Percentiles rank a stretch among this genome's conserved stretches.
These are phyloP conservation scores for Rattus norvegicus DNA, from an alignment of 2,113 vertebrate genomes.

Conservation along the genomic window DNA sequence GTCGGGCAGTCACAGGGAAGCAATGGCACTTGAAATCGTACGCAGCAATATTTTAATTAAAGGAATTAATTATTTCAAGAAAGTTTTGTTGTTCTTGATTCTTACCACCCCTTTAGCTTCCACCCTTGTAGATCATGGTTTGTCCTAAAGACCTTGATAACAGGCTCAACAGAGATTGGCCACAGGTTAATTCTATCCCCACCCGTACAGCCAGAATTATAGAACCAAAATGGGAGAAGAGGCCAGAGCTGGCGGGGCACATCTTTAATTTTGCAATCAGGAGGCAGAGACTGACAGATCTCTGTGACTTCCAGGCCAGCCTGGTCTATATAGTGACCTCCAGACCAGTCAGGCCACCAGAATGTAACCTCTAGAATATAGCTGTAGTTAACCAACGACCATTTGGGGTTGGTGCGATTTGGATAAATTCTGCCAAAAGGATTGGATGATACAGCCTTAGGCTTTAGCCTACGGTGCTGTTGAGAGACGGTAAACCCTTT, in stretches of 20 bases:
- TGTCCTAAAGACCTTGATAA: neutral
- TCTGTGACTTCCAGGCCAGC: neutral
- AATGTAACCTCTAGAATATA: neutral
- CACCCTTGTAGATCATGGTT: neutral
- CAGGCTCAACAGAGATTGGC: neutral
- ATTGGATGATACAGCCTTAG: neutral
- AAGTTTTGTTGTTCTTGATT: neutral
- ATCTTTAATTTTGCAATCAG: neutral
- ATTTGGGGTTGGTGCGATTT: neutral
- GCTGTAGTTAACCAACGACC: neutral
- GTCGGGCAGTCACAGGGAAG: neutral
- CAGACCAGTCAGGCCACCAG: neutral
- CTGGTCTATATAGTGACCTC: neutral
- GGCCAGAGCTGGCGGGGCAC: neutral
- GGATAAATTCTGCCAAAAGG: neutral
- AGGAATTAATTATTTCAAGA: neutral
- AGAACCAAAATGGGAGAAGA: neutral
- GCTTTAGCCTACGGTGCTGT: neutral
- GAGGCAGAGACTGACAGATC: neutral
- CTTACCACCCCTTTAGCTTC: neutral
- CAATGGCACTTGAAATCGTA: neutral
- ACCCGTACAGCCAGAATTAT: neutral
- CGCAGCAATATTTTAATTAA: neutral
- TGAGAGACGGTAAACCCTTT: neutral
- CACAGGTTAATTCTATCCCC: neutral